Evolutionary conservation across 2,888 invertebrate species (phyloP).

Genomic region (Napeogenes sylphis): DNA sequence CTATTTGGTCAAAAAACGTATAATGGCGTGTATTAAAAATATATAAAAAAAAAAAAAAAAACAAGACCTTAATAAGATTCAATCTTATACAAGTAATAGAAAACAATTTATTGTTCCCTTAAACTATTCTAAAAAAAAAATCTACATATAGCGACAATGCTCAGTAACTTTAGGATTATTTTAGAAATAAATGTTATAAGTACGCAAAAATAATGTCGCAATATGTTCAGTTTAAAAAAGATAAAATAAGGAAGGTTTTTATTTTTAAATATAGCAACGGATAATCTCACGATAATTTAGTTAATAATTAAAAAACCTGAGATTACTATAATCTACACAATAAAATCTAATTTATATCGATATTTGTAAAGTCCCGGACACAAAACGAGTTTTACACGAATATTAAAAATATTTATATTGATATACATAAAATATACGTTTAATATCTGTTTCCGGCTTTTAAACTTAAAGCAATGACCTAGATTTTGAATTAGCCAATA

Average conservation of each 20-base stretch:
- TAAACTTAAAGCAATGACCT: constrained; percentile 25
- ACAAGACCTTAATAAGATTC: not conserved
- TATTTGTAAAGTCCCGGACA: too few species aligned
- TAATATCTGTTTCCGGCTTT: constrained; percentile 19
- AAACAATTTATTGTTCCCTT: too few species aligned
- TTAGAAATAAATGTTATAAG: too few species aligned
- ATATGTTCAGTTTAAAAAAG: not conserved
- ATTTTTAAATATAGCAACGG: too few species aligned
- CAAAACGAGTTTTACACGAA: not conserved
- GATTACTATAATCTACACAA: too few species aligned
- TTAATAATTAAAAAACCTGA: too few species aligned
- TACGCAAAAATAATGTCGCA: not conserved
- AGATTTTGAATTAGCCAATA: constrained; percentile 18
- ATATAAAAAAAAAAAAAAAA: not conserved
- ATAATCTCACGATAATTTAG: too few species aligned
- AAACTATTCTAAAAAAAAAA: too few species aligned
- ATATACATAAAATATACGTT: not conserved
- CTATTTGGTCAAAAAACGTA: constrained; percentile 10
- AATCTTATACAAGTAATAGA: not conserved
- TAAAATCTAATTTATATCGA: too few species aligned
- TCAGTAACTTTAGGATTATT: too few species aligned
- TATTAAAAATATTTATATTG: constrained; percentile 1
- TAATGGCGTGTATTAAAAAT: not conserved
- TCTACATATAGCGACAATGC: too few species aligned
- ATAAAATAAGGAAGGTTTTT: too few species aligned